These are phyloP conservation scores for Zeugodacus cucurbitae DNA, from an alignment of 1,140 invertebrate genomes.

Conservation along the genomic window DNA sequence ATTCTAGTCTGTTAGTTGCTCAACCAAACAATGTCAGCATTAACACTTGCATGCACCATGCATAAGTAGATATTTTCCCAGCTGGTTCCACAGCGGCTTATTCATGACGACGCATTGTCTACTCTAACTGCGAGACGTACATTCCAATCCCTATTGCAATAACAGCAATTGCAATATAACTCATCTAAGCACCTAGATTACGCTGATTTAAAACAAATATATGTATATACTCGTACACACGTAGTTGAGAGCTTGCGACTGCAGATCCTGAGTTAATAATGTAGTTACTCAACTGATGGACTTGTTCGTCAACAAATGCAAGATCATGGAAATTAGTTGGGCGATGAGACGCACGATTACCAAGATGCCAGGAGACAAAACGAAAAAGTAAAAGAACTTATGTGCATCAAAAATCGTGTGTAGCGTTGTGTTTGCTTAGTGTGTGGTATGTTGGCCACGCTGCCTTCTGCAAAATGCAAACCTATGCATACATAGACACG, in stretches of 20 bases:
- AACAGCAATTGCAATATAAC: not conserved
- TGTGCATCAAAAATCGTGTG: not conserved
- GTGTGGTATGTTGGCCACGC: not conserved
- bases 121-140: not conserved
- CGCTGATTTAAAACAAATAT: no score
- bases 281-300: no score
- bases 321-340: no score
- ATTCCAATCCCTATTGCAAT: not conserved
- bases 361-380: not conserved
- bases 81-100: not conserved
- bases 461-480: not conserved
- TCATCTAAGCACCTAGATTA: no score
- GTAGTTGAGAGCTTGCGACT: no score
- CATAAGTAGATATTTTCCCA: no score
- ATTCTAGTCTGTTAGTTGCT: no score
- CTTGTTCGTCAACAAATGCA: not conserved
- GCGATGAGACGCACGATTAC: not conserved
- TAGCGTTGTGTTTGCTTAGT: not conserved
- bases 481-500: not conserved
- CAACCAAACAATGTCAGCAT: no score
- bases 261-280: no score
- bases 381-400: not conserved
- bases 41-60: no score
- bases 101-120: not conserved
- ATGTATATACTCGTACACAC: no score